A percentile compares a stretch with the other conserved stretches of the same genome.
These are phyloP conservation scores for Hypselothyrea guttata DNA, from an alignment of 2,888 invertebrate genomes.

Conservation along the genomic window DNA sequence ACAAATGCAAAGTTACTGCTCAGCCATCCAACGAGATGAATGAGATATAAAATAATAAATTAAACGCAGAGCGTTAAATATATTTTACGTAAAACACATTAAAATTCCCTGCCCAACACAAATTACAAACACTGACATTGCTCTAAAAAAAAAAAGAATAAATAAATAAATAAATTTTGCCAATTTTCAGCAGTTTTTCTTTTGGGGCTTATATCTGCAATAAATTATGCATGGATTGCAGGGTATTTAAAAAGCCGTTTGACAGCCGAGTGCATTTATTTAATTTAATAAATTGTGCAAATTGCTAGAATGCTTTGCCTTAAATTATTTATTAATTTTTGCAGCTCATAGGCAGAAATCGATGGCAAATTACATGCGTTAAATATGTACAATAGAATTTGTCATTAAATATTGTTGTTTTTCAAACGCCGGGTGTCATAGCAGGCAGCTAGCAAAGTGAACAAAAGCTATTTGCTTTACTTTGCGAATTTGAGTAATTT, in stretches of 20 bases:
- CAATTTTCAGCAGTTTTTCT: not conserved
- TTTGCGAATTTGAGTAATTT: not conserved
- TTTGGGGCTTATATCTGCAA: not conserved
- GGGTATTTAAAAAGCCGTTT: slow-evolving; percentile 22
- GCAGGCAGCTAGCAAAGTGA: not conserved
- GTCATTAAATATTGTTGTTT: too few species aligned
- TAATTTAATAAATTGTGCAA: slow-evolving; percentile 10
- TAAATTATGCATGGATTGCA: slow-evolving; percentile 10
- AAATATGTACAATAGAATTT: slow-evolving; percentile 1
- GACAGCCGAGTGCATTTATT: slow-evolving; percentile 9
- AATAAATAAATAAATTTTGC: too few species aligned
- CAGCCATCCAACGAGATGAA: too few species aligned
- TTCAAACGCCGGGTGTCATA: too few species aligned
- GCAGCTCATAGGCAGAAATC: not conserved
- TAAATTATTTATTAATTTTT: slow-evolving; percentile 4
- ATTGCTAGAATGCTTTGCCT: not conserved
- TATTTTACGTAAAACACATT: too few species aligned
- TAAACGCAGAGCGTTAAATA: too few species aligned
- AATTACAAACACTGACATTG: not conserved
- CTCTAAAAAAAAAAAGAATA: too few species aligned
- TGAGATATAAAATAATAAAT: too few species aligned
- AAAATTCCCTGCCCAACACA: too few species aligned
- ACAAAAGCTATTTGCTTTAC: not conserved
- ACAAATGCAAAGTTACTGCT: too few species aligned
- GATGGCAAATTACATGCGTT: not conserved